A percentile compares a stretch with the other conserved stretches of the same genome.
These are phyloP conservation scores for Gambusia affinis DNA, from an alignment of 2,113 vertebrate species.

Conservation along the genomic window DNA sequence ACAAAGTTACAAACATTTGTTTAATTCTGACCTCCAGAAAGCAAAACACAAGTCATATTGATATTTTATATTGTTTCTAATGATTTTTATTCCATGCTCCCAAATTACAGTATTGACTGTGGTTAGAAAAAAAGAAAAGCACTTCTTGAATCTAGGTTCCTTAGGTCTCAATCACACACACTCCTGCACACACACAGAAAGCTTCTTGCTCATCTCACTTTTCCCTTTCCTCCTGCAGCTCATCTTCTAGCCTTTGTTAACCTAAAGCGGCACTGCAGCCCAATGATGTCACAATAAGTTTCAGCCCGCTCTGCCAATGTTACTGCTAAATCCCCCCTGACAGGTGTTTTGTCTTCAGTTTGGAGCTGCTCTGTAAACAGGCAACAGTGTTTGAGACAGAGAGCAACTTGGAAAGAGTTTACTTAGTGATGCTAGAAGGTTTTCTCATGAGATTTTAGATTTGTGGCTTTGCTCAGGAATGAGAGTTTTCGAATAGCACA, in stretches of 20 bases:
- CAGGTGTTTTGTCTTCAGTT: constrained; percentile 61
- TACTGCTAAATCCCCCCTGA: constrained; percentile 65
- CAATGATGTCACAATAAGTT: constrained; percentile 62
- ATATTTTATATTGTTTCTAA: too few species aligned
- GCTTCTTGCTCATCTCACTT: constrained; percentile 7
- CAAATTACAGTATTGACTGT: too few species aligned
- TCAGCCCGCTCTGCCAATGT: constrained; percentile 62
- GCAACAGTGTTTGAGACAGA: constrained; percentile 27
- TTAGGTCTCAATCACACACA: too few species aligned
- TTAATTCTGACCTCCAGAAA: too few species aligned
- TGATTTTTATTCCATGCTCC: too few species aligned
- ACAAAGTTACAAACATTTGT: too few species aligned
- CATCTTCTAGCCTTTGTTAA: constrained; percentile 42
- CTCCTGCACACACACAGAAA: background rate
- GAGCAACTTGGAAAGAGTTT: constrained; percentile 4
- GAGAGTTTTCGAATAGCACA: too few species aligned
- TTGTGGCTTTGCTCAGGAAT: too few species aligned
- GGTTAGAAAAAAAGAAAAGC: too few species aligned
- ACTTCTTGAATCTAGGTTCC: too few species aligned
- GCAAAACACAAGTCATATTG: too few species aligned
- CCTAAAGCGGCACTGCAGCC: constrained; percentile 53
- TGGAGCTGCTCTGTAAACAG: constrained; percentile 46
- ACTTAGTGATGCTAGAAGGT: constrained; percentile 5
- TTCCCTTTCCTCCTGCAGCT: constrained; percentile 46
- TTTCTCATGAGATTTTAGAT: constrained; percentile 10